Conservation (phyloP, 2,113 vertebrate genomes). For the Atlantisia rogersi region DNA sequence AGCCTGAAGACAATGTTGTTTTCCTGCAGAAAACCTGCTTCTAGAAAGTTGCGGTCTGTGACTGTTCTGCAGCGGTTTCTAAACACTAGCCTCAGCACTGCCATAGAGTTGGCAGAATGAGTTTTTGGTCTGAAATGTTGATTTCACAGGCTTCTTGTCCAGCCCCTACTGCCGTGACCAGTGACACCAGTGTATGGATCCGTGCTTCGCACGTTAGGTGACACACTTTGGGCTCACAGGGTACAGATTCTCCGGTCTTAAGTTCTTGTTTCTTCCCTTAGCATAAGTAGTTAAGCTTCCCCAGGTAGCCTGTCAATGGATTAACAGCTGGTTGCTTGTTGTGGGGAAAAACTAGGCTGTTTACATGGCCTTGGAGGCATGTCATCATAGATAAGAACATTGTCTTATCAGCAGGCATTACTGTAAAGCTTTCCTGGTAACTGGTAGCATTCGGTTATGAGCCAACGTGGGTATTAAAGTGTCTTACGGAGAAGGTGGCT, state of each 20-base stretch:
- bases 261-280: background rate
- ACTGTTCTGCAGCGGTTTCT: slow-evolving; percentile 1
- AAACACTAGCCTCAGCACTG: background rate
- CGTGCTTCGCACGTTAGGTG: background rate
- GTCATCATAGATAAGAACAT: background rate
- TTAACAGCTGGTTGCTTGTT: background rate
- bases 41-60: background rate
- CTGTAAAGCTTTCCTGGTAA: slow-evolving; percentile 1
- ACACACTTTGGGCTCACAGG: slow-evolving; percentile 35
- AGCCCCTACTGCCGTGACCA: background rate
- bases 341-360: background rate
- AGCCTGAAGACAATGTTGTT: slow-evolving; percentile 18
- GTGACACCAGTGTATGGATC: background rate
- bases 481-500: slow-evolving; percentile 26
- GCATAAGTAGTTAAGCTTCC: background rate
- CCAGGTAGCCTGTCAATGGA: background rate
- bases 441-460: background rate
- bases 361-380: background rate
- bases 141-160: background rate
- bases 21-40: slow-evolving; percentile 38
- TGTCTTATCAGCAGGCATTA: background rate
- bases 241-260: background rate
- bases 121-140: background rate
- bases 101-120: background rate
- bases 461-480: slow-evolving; percentile 21